phyloP scores from a whole-genome alignment of 30 jellyfish, hydroid and myxozoan genomes.

The Aurelia sp. region DNA sequence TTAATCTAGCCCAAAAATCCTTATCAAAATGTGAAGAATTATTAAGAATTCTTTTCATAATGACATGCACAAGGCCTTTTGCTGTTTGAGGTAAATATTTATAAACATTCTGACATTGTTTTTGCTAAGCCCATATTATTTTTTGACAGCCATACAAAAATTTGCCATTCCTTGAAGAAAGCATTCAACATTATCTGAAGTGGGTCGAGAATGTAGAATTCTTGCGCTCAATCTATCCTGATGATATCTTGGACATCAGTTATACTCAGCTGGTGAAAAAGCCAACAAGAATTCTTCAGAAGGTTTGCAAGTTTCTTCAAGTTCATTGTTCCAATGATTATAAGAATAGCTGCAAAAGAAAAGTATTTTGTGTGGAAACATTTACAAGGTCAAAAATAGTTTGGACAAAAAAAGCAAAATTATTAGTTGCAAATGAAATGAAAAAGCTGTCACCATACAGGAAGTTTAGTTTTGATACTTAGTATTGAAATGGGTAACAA shows the following conservation, averaged over 20 bases:
- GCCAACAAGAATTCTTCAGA: conserved; percentile 37
- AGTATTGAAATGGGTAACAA: not conserved
- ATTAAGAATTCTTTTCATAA: no score
- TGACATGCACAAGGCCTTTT: no score
- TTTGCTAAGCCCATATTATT: not conserved
- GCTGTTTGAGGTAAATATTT: no score
- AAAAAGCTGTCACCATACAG: conserved; percentile 42
- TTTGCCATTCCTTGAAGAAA: not conserved
- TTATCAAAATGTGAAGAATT: no score
- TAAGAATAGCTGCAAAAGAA: conserved; percentile 29
- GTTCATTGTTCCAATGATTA: conserved; percentile 40
- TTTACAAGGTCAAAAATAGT: conserved; percentile 49
- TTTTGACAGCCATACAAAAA: conserved; percentile 20
- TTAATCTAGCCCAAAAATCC: no score
- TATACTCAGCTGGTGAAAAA: conserved; percentile 52
- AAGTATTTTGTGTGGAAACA: conserved; percentile 59
- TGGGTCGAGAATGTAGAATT: conserved; percentile 44
- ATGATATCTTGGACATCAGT: conserved; percentile 66
- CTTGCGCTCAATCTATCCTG: conserved; percentile 24
- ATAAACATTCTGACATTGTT: not conserved
- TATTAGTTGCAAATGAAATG: conserved; percentile 8
- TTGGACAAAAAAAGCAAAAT: conserved; percentile 61
- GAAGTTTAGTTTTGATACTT: conserved; percentile 26
- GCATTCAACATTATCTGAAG: conserved; percentile 28
- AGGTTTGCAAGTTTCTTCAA: conserved; percentile 56